Percentiles rank a stretch among this genome's conserved stretches.
These are phyloP conservation scores for Deilephila elpenor DNA, from an alignment of 2,888 invertebrate genomes.

Conservation along the genomic window DNA sequence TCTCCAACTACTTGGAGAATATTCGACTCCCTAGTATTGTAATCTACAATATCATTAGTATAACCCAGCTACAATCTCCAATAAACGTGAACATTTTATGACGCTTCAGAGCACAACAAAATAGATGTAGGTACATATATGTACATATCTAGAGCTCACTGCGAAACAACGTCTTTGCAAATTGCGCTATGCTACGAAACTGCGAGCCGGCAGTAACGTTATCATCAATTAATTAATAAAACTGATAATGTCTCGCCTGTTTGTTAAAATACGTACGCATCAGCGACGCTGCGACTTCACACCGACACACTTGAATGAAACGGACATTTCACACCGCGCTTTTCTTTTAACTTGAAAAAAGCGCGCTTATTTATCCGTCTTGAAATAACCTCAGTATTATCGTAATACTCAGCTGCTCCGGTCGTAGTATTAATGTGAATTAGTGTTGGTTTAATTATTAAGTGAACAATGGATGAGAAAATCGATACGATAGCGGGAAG, in stretches of 20 bases:
- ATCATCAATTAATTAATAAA: constrained; percentile 40
- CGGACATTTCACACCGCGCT: constrained; percentile 32
- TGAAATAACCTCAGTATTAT: constrained; percentile 9
- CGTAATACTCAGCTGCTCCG: neutral
- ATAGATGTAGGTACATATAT: too few species aligned
- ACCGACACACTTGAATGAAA: constrained; percentile 37
- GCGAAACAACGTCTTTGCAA: neutral
- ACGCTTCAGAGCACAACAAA: too few species aligned
- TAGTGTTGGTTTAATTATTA: neutral
- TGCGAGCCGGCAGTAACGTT: constrained; percentile 19
- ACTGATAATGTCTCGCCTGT: constrained; percentile 41
- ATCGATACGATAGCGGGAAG: constrained; percentile 56
- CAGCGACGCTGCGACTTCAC: constrained; percentile 31
- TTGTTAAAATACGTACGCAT: constrained; percentile 32
- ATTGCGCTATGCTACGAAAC: neutral
- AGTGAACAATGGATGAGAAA: constrained; percentile 47
- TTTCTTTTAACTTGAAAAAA: neutral
- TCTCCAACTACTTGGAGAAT: too few species aligned
- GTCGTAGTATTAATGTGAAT: constrained; percentile 1
- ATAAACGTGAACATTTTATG: too few species aligned
- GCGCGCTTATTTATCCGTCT: neutral
- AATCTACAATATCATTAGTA: too few species aligned
- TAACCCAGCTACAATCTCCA: too few species aligned
- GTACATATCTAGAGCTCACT: too few species aligned
- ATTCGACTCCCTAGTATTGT: too few species aligned